Evolutionary conservation across 92 coral and sea anemone species (phyloP), one percentile per base, ranked within the genome.

Genomic region (Chrysogorgia sp.): DNA sequence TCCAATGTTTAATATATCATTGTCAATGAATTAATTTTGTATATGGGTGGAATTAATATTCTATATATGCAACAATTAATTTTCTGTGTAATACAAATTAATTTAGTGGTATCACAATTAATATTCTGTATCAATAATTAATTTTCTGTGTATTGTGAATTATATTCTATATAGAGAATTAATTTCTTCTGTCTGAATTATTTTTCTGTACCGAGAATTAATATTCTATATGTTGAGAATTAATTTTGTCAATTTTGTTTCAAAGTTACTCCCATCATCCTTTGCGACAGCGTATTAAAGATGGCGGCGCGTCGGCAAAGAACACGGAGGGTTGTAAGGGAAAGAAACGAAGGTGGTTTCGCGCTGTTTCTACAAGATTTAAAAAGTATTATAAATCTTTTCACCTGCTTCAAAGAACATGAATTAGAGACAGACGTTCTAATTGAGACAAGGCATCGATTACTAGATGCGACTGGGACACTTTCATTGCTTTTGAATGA

Each of bases 321-420:
- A 3, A 17, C 22, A 52, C 22, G 59, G 6, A 40, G 61, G 41
- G 59, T 43, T 69, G 13, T 69, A 26, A 9, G 61, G 33, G 76
- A 69, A 47, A 40, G 76, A 69, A 69, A 69, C 76, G 76, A 69
- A 69, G 50, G 76, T 30, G 88, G 81, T 79, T 69, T 79, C 45
- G 34, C 50, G 24, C 59, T 58, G 28, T 85, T 85, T 85, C 70
- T 80, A 24, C 89, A 74, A n/a, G 80, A 85, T 74, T 80, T 85
- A 55, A 85, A 74, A 40, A 71, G 80, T 53, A 67, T 79, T 24
- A 37, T 85, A 30, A 70, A 52, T n/a, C 62, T 80, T 34, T 85
- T 84, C 25, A 45, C 52, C 57, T 22, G 58, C 59, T 30, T 75
- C 25, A 77, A 67, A 37, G 48, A 80, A 19, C 68, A 14, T 19